A percentile compares a stretch with the other conserved stretches of the same genome.
phyloP scores from a whole-genome alignment of 2,888 invertebrate genomes.

The Drosophila mimetica region DNA sequence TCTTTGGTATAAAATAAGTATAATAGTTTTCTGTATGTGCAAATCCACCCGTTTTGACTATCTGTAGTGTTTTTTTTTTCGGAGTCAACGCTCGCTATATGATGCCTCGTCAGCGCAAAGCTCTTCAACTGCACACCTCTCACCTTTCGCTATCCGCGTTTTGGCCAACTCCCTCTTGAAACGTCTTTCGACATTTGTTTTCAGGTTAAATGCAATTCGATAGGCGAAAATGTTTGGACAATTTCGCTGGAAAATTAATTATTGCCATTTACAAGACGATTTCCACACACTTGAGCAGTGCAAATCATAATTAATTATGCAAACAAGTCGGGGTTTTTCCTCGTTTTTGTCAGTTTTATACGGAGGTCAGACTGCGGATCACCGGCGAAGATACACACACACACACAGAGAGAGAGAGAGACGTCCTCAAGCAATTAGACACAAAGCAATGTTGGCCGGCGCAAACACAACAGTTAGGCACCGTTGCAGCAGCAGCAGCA shows the following conservation, averaged over 20 bases:
- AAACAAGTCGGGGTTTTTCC: slow-evolving; percentile 35
- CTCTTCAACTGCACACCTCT: slow-evolving; percentile 2
- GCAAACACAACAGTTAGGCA: slow-evolving; percentile 61
- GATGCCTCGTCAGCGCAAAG: slow-evolving; percentile 61
- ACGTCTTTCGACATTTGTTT: slow-evolving; percentile 46
- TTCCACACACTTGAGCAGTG: slow-evolving; percentile 34
- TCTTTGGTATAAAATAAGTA: background rate
- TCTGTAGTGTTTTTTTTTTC: background rate
- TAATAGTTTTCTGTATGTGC: background rate
- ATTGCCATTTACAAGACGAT: slow-evolving; percentile 51
- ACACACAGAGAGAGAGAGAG: too few species aligned
- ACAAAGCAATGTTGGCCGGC: slow-evolving; percentile 27
- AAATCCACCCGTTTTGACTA: background rate
- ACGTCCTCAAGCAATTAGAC: slow-evolving; percentile 42
- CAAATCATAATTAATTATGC: slow-evolving; percentile 66
- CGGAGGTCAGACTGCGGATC: background rate
- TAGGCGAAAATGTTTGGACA: slow-evolving; percentile 49
- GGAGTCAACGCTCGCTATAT: slow-evolving; percentile 22
- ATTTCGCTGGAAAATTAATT: slow-evolving; percentile 63
- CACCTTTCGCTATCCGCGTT: slow-evolving; percentile 7
- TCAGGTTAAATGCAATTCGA: slow-evolving; percentile 64
- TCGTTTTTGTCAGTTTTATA: background rate
- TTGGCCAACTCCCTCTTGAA: background rate
- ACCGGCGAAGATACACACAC: slow-evolving; percentile 3
- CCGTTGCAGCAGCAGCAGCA: slow-evolving; percentile 44